Conservation (phyloP, 2,113 vertebrate species). For the Lepus europaeus region DNA sequence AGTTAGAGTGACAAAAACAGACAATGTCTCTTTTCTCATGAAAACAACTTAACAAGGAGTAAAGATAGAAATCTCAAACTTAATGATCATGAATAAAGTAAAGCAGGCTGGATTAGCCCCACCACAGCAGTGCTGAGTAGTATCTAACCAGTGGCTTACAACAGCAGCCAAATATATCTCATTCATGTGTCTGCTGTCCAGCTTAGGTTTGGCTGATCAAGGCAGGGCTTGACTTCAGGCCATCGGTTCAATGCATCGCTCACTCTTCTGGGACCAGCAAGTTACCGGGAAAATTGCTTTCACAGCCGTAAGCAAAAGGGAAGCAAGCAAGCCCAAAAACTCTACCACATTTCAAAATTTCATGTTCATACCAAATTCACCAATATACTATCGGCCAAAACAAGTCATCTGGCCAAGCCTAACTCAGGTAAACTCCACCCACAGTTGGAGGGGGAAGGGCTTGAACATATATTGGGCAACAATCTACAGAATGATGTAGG, state of each 20-base stretch:
- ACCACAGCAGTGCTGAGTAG: rapidly evolving
- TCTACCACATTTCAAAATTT: background rate
- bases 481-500: background rate
- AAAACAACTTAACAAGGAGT: background rate
- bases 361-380: background rate
- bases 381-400: background rate
- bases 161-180: background rate
- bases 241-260: background rate
- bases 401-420: background rate
- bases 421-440: background rate
- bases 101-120: rapidly evolving
- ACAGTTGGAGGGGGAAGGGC: background rate
- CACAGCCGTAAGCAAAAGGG: background rate
- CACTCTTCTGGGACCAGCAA: background rate
- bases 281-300: background rate
- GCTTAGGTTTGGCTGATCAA: background rate
- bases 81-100: background rate
- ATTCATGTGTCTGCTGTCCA: rapidly evolving
- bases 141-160: background rate
- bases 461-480: background rate
- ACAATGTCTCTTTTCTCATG: background rate
- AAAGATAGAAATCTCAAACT: background rate
- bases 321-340: background rate
- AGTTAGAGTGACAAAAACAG: background rate
- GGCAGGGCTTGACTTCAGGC: background rate